Conservation (phyloP, 2,113 vertebrate species). For the Erpornis zantholeuca region DNA sequence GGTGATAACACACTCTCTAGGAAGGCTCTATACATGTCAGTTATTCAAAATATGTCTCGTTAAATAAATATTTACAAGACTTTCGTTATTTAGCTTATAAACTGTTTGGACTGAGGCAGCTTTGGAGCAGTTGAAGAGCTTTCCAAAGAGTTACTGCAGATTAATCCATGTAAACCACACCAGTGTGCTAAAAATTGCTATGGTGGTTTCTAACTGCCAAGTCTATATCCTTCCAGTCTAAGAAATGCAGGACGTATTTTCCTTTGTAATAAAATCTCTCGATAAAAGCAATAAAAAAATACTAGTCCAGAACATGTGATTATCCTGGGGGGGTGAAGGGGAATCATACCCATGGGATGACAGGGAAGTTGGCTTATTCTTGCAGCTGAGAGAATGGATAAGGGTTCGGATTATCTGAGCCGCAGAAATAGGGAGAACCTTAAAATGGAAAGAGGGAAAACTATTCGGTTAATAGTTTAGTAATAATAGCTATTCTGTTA, state of each 20-base stretch:
- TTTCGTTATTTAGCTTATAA: conserved; percentile 71
- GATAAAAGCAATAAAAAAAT: conserved; percentile 47
- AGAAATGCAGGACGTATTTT: conserved; percentile 49
- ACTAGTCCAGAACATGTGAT: conserved; percentile 43
- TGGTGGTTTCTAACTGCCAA: conserved; percentile 27
- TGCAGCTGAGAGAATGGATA: not conserved
- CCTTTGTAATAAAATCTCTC: conserved; percentile 63
- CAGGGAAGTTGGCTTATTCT: not conserved
- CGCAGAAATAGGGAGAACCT: not conserved
- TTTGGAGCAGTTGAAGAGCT: conserved; percentile 21
- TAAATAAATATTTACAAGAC: conserved; percentile 81
- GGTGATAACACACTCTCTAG: conserved; percentile 69
- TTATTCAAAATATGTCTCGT: conserved; percentile 77
- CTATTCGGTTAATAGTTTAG: not conserved
- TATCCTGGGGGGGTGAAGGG: conserved; percentile 2
- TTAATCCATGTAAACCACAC: conserved; percentile 65
- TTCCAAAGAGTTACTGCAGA: conserved; percentile 49
- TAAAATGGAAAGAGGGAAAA: not conserved
- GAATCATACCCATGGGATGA: conserved; percentile 46
- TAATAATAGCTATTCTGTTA: not conserved
- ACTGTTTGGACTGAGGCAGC: conserved; percentile 65
- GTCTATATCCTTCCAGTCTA: not conserved
- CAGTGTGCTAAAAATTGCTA: conserved; percentile 59
- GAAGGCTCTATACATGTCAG: conserved; percentile 69
- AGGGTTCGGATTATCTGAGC: not conserved